Conservation (phyloP, 2,888 invertebrate species). For the Ischnus inquisitorius region DNA sequence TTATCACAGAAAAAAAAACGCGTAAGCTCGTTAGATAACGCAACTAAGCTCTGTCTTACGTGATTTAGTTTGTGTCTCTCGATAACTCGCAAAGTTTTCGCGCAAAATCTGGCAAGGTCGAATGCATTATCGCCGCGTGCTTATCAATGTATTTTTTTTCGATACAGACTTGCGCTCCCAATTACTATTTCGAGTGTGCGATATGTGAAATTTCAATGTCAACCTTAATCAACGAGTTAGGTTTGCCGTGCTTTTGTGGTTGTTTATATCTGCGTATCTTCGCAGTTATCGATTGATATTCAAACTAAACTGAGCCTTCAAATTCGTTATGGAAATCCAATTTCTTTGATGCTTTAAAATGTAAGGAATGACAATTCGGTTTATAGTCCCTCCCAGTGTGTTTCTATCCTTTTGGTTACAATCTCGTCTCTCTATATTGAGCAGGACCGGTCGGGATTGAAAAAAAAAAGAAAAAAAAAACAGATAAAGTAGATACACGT, state of each 20-base stretch:
- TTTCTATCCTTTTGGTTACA: too few species aligned
- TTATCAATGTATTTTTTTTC: not conserved
- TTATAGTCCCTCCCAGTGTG: too few species aligned
- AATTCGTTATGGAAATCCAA: too few species aligned
- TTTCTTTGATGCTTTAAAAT: too few species aligned
- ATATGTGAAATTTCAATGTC: conserved; percentile 40
- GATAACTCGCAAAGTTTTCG: not conserved
- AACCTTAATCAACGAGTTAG: not conserved
- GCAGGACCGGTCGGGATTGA: conserved; percentile 28
- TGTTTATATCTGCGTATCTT: too few species aligned
- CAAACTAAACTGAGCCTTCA: too few species aligned
- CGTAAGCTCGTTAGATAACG: not conserved
- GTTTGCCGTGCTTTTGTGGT: not conserved
- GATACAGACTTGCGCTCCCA: not conserved
- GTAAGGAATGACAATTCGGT: too few species aligned
- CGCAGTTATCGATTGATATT: too few species aligned
- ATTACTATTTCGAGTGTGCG: not conserved
- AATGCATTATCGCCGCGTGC: not conserved
- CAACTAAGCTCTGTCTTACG: not conserved
- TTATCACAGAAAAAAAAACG: not conserved
- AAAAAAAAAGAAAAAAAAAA: conserved; percentile 14
- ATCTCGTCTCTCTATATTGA: not conserved
- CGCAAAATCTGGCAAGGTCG: not conserved
- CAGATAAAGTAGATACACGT: not conserved
- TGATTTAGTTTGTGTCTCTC: not conserved